Conservation (phyloP, 2,797 vertebrate genomes). For the Sebastes elongatus region DNA sequence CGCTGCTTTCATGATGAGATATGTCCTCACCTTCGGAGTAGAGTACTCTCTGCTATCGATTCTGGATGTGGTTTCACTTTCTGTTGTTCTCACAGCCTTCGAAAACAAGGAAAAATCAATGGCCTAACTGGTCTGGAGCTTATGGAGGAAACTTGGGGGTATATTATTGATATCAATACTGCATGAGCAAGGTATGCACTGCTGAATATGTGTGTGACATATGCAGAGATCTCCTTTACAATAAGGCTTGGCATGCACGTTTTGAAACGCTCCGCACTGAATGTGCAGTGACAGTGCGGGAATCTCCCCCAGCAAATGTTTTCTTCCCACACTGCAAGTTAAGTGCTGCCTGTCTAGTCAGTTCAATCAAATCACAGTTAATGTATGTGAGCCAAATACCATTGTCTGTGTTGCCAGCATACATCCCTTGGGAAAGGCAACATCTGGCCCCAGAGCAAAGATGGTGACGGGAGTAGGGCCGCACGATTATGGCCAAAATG, state of each 20-base stretch:
- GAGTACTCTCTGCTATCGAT: conserved; percentile 70
- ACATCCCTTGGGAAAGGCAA: not conserved
- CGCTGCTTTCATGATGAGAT: conserved; percentile 31
- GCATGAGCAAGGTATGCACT: not conserved
- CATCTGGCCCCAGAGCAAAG: not conserved
- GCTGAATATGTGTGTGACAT: not conserved
- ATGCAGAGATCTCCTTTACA: not conserved
- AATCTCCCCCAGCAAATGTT: conserved; percentile 8
- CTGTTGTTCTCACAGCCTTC: conserved; percentile 46
- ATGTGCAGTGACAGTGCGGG: not conserved
- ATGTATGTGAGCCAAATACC: conserved; percentile 4
- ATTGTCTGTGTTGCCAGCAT: not conserved
- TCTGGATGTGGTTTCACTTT: conserved; percentile 65
- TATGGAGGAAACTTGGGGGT: conserved; percentile 11
- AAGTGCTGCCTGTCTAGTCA: conserved; percentile 27
- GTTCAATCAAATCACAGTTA: conserved; percentile 34
- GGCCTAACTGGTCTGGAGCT: conserved; percentile 15
- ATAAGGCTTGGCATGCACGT: not conserved
- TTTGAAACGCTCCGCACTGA: not conserved
- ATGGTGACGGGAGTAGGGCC: not conserved
- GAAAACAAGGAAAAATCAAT: conserved; percentile 68
- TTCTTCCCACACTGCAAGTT: conserved; percentile 14
- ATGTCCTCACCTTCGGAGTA: conserved; percentile 49
- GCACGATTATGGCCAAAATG: no score
- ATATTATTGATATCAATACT: not conserved